Percentiles rank a stretch among this genome's conserved stretches.
phyloP scores from a whole-genome alignment of 2,113 vertebrate species.

The Solea solea region DNA sequence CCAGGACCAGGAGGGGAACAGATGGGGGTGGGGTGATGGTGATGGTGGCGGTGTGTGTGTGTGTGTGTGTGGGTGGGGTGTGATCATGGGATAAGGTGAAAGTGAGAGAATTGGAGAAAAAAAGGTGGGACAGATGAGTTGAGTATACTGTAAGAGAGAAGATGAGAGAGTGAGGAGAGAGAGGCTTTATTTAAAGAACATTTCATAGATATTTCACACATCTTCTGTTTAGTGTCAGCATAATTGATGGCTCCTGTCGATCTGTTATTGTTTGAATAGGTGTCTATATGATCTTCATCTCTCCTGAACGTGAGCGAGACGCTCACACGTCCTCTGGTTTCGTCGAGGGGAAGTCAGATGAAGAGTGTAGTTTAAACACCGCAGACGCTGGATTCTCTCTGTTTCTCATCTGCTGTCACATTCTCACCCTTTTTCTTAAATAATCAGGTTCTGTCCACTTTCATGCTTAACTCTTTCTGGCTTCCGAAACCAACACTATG shows the following conservation, averaged over 20 bases:
- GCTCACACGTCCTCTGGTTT: constrained; percentile 24
- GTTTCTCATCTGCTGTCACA: constrained; percentile 43
- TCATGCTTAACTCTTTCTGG: not conserved
- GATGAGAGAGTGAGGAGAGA: not conserved
- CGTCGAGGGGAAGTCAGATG: constrained; percentile 44
- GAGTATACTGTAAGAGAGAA: not conserved
- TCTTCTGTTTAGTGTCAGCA: too few relatives aligned
- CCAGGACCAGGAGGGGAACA: constrained; percentile 39
- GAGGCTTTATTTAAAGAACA: too few relatives aligned
- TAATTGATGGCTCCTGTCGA: too few relatives aligned
- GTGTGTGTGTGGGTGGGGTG: not conserved
- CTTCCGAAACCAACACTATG: too few relatives aligned
- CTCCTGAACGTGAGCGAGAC: constrained; percentile 10
- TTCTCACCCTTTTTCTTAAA: constrained; percentile 19
- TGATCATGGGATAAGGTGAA: constrained; percentile 36
- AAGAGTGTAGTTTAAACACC: constrained; percentile 49
- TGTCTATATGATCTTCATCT: not conserved
- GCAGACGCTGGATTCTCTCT: constrained; percentile 20
- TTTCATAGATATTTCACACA: too few relatives aligned
- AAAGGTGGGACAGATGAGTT: constrained; percentile 5
- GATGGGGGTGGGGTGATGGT: constrained; percentile 20
- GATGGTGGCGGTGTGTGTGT: not conserved
- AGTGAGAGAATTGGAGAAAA: not conserved
- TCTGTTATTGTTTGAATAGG: not conserved
- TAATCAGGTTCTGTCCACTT: constrained; percentile 20